A percentile compares a stretch with the other conserved stretches of the same genome.
Conservation (phyloP, 2,797 vertebrate species). For the Brachymystax lenok region DNA sequence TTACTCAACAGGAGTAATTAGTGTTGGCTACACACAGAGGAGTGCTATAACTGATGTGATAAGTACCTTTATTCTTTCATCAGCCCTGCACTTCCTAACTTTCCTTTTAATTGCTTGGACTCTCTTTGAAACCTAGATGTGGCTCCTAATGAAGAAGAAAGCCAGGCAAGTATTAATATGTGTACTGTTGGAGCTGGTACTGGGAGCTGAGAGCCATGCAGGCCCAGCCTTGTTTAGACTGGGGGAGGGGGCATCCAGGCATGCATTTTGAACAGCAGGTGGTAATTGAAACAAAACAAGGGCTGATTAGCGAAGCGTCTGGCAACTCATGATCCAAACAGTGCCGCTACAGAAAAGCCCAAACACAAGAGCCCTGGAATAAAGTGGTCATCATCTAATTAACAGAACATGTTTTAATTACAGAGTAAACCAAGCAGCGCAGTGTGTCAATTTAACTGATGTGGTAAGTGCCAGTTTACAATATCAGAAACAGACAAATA, state of each 20-base stretch:
- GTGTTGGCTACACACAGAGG: constrained; percentile 69
- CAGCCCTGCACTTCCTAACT: constrained; percentile 74
- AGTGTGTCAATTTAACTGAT: constrained; percentile 99
- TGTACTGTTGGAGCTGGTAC: constrained; percentile 85
- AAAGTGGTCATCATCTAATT: constrained; percentile 99
- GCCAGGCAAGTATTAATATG: constrained; percentile 85
- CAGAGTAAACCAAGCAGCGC: constrained; percentile 98
- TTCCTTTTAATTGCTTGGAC: constrained; percentile 87
- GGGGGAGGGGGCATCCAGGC: constrained; percentile 78
- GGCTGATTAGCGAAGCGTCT: constrained; percentile 99
- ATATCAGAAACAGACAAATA: constrained; percentile 99
- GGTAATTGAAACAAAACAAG: constrained; percentile 99
- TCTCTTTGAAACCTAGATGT: constrained; percentile 86
- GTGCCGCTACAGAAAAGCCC: constrained; percentile 83
- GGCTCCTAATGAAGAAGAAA: constrained; percentile 79
- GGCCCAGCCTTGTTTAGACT: constrained; percentile 87
- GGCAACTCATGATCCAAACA: constrained; percentile 99
- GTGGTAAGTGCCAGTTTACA: constrained; percentile 99
- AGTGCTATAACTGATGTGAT: constrained; percentile 77
- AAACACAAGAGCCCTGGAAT: constrained; percentile 99
- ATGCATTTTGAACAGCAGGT: constrained; percentile 99
- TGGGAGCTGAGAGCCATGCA: constrained; percentile 81
- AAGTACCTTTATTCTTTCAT: constrained; percentile 85
- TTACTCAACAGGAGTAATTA: constrained; percentile 81
- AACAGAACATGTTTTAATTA: constrained; percentile 99